Percentiles rank a stretch among this genome's conserved stretches.
phyloP scores from a whole-genome alignment of 2,888 invertebrate species.

The Mongoloraphidia duomilia region DNA sequence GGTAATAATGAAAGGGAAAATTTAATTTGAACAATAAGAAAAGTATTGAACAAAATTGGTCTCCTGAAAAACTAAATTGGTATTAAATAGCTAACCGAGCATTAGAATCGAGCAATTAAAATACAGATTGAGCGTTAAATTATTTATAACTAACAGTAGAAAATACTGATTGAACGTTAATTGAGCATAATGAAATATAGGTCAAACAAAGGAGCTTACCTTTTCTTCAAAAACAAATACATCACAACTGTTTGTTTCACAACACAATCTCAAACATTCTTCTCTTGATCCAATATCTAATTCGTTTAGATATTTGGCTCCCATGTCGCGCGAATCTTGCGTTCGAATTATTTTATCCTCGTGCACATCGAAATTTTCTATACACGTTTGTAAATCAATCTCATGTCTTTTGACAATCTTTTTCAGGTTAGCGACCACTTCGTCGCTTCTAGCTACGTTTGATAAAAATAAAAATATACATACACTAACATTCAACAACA shows the following conservation, averaged over 20 bases:
- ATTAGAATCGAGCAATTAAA: too few relatives aligned
- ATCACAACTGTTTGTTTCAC: conserved; percentile 74
- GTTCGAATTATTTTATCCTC: conserved; percentile 82
- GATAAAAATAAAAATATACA: too few relatives aligned
- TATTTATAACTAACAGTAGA: too few relatives aligned
- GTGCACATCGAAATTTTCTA: conserved; percentile 70
- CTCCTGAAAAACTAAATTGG: too few relatives aligned
- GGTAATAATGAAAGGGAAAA: too few relatives aligned
- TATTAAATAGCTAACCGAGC: too few relatives aligned
- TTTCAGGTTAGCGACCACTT: neutral
- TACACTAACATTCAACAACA: too few relatives aligned
- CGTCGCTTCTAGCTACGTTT: too few relatives aligned
- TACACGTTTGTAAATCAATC: conserved; percentile 50
- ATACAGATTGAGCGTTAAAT: too few relatives aligned
- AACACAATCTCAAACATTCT: conserved; percentile 76
- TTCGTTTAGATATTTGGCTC: conserved; percentile 78
- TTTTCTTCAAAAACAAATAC: conserved; percentile 88
- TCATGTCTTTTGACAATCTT: conserved; percentile 28
- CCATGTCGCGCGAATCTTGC: conserved; percentile 75
- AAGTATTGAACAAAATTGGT: too few relatives aligned
- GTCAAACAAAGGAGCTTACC: conserved; percentile 32
- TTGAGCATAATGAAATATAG: neutral
- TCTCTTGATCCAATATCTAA: conserved; percentile 64
- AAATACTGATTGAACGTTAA: too few relatives aligned
- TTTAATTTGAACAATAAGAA: too few relatives aligned